These are phyloP conservation scores for Xylota sylvarum DNA, from an alignment of 2,888 invertebrate genomes.

Conservation along the genomic window DNA sequence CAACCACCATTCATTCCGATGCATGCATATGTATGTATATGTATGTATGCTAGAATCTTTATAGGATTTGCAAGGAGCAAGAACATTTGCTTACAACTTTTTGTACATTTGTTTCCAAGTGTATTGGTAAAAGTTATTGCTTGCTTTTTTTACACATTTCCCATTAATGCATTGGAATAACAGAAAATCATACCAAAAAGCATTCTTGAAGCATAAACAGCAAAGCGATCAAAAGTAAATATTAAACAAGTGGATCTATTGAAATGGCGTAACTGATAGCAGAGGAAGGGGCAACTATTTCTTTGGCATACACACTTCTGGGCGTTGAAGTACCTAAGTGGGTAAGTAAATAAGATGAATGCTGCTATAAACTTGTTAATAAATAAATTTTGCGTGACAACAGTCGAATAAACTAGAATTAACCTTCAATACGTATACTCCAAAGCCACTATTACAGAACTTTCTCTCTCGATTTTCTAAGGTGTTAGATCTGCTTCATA, in stretches of 20 bases:
- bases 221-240: neutral
- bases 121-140: no score
- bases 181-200: neutral
- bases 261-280: neutral
- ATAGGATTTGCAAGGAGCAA: no score
- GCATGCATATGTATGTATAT: no score
- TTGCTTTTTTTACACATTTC: no score
- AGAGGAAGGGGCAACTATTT: neutral
- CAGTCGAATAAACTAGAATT: conserved; percentile 3
- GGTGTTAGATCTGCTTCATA: neutral
- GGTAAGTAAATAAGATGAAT: conserved; percentile 11
- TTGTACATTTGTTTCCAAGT: no score
- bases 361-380: neutral
- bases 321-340: neutral
- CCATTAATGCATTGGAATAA: no score
- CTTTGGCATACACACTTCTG: neutral
- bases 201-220: neutral
- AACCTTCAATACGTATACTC: neutral
- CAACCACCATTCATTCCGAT: no score
- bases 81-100: no score
- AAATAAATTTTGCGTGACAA: conserved; percentile 26
- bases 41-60: no score
- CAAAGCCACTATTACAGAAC: neutral
- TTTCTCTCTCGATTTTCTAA: neutral
- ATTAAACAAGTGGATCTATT: neutral